Base-by-base conservation (phyloP, 2,888 invertebrate genomes). In the Drosophila austrosaltans region DNA sequence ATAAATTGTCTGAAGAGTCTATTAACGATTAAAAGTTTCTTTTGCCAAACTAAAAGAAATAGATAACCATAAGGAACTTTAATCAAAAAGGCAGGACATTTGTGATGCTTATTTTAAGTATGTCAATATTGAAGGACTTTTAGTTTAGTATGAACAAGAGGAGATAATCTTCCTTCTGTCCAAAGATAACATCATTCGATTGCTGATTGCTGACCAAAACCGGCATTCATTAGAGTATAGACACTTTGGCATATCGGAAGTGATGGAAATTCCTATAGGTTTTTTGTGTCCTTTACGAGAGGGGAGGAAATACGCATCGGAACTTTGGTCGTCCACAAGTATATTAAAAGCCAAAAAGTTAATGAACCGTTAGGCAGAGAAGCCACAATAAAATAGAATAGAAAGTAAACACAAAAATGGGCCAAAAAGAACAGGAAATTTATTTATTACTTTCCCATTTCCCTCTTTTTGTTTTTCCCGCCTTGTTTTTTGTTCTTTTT, bases 261-360 rank as follows among this genome's bases (percentile, higher is more conserved):
- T 25, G 25, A 25, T 2, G 22, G 22, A 48, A 25, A 25, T 22
- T 22, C 48, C 22, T 48, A 22, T 48, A 22, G 22, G 22, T 39
- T 48, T 25, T 22, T 25, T 48, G 10, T 36, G 22, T 3, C 22
- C 10, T 20, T 48, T 48, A 22, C 7, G 20, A 8, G 48, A 58
- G 40, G 66, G 65, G 69, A 78, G 65, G 69, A 78, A 77, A 69
- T 70, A 72, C 72, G 66, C 66, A 74, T 56, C 64, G 79, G 77
- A 89, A 84, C 78, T 82, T 76, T 68, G 68, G 68, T 68, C 69
- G 42, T 67, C 65, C 64, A 61, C 73, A 74, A 89, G 79, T 85
- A 73, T 89, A 89, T 87, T 87, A 83, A 89, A 89, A 78, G 77
- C 74, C 77, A 75, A 72, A 80, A 81, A 87, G 79, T 87, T 89